Evolutionary conservation across 2,888 invertebrate genomes (phyloP), one percentile per base, ranked within the genome.

Genomic region (Eupeodes luniger): DNA sequence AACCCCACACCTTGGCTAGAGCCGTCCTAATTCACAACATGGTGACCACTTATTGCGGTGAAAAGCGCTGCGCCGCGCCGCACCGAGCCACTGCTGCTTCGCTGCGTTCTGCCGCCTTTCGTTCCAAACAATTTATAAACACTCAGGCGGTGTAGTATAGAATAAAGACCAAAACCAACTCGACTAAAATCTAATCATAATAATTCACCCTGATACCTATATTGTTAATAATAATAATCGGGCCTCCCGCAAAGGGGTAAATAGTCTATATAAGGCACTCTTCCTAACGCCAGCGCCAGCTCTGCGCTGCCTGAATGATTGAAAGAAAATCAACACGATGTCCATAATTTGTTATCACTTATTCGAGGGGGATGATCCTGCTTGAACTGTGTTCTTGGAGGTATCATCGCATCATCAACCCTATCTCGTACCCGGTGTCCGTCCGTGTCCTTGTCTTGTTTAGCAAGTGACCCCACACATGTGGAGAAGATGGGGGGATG

Each of bases 281-380:
- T 27, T 1, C 19, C 19, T 19, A 19, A 19, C 19, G 27, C 27
- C 27, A 27, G 27, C 27, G 27, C 27, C 27, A 27, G 2, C 27
- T 27, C 27, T 27, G 3, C 40, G 40, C 6, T 40, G 40, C 6
- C 74, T 88, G 57, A 85, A 88, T 85, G 88, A 85, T 85, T 88
- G 74, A 88, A 81, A 66, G 78, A 62, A 85, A 78, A 85, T 85
- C 88, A 88, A 88, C 88, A 85, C 85, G 74, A 77, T 85, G 88
- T 78, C 75, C 88, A 85, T 85, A 85, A 81, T 78, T 85, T 70
- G 72, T 59, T 72, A 66, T 76, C 84, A 74, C 80, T 77, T 82
- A 86, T 79, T 86, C 69, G 57, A 59, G 62, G 76, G 70, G 82
- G 61, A 55, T 59, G 66, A 40, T 64, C 27, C 62, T 12, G 53